These are phyloP conservation scores for Carpatolechia fugitivella DNA, from an alignment of 2,888 invertebrate genomes.

Conservation along the genomic window DNA sequence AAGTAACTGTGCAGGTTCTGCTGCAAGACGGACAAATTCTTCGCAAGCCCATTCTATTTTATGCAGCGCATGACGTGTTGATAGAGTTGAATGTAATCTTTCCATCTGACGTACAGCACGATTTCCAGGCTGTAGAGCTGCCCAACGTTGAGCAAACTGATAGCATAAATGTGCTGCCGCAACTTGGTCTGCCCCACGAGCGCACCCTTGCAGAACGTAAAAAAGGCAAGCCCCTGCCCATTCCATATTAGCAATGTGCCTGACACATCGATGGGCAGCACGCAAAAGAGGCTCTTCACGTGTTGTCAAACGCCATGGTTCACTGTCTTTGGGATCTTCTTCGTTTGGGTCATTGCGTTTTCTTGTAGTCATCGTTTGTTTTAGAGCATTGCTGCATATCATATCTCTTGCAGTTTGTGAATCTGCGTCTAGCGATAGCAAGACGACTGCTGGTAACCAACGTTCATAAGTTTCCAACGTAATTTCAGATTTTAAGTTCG, in stretches of 20 bases:
- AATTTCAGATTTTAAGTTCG: constrained; percentile 73
- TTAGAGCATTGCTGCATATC: constrained; percentile 75
- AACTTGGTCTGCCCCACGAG: constrained; percentile 75
- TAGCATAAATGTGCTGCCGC: constrained; percentile 73
- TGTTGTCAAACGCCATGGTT: constrained; percentile 64
- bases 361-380: constrained; percentile 74
- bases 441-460: constrained; percentile 65
- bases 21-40: constrained; percentile 61
- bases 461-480: constrained; percentile 71
- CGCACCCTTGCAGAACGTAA: constrained; percentile 71
- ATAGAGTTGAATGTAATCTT: constrained; percentile 64
- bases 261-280: constrained; percentile 69
- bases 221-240: constrained; percentile 77
- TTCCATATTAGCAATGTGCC: constrained; percentile 74
- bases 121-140: constrained; percentile 67
- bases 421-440: constrained; percentile 63
- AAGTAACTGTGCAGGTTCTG: constrained; percentile 71
- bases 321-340: constrained; percentile 47
- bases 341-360: constrained; percentile 49
- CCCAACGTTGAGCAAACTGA: constrained; percentile 75
- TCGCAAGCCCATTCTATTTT: constrained; percentile 73
- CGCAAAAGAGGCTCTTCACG: constrained; percentile 67
- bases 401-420: constrained; percentile 71
- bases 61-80: constrained; percentile 67
- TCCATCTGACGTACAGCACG: constrained; percentile 74